phyloP scores from a whole-genome alignment of 2,797 vertebrate species.

The Ptychobarbus kaznakovi region DNA sequence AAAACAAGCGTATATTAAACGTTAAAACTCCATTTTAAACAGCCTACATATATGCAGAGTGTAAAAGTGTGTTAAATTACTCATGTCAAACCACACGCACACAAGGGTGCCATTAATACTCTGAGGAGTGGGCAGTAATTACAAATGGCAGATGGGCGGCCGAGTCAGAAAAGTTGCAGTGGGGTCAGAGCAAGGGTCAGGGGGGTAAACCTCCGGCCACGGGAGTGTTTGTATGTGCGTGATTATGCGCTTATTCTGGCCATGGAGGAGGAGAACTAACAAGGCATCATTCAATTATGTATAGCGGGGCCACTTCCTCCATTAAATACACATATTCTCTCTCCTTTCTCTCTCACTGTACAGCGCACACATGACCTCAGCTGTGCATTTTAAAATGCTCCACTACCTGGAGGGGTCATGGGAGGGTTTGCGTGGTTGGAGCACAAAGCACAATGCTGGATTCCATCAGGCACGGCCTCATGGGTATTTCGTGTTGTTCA shows the following conservation, averaged over 20 bases:
- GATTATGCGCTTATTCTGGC: slow-evolving; percentile 43
- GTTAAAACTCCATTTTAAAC: neutral
- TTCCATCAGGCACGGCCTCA: slow-evolving; percentile 6
- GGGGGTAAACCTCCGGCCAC: slow-evolving; percentile 35
- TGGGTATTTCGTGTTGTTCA: slow-evolving; percentile 41
- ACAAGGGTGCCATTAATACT: slow-evolving; percentile 30
- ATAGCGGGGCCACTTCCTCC: slow-evolving; percentile 43
- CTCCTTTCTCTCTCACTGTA: slow-evolving; percentile 11
- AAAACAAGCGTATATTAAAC: neutral
- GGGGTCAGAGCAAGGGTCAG: slow-evolving; percentile 45
- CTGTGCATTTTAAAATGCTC: slow-evolving; percentile 12
- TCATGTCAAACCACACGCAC: slow-evolving; percentile 19
- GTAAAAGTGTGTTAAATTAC: slow-evolving; percentile 13
- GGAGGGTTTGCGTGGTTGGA: slow-evolving; percentile 38
- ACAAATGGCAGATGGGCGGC: slow-evolving; percentile 37
- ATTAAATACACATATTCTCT: slow-evolving; percentile 29
- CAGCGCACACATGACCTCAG: slow-evolving; percentile 24
- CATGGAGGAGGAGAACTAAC: slow-evolving; percentile 48
- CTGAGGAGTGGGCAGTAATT: slow-evolving; percentile 42
- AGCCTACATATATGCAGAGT: neutral
- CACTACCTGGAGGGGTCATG: slow-evolving; percentile 47
- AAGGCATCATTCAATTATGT: slow-evolving; percentile 56
- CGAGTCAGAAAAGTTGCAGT: slow-evolving; percentile 30
- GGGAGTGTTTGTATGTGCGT: slow-evolving; percentile 25
- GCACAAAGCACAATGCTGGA: slow-evolving; percentile 41